Evolutionary conservation across 2,113 vertebrate genomes (phyloP), one percentile per base, ranked within the genome.

Genomic region (Seriola aureovittata): DNA sequence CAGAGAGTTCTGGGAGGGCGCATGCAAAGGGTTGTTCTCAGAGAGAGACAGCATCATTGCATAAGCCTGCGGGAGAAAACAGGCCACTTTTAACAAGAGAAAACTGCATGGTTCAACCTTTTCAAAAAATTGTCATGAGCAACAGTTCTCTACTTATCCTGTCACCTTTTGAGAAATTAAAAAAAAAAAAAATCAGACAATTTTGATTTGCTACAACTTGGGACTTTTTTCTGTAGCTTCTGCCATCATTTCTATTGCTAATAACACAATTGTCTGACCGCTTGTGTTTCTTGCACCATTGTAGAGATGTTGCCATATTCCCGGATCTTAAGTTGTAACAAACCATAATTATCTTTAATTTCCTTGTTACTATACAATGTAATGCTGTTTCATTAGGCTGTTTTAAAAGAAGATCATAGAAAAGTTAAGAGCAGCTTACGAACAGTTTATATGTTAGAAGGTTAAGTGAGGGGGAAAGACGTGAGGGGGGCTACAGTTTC

Each of bases 1-100:
- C 97, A 99, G 96, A 65, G 98, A 97, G 92, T 95, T 97, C 96
- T 98, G 98, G 93, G 98, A 96, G 90, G 98, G 94, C 87, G 96
- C 48, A 92, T 97, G 98, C 94, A 99, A 97, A 94, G 97, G 95
- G 91, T 97, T 90, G 81, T 98, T 99, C 96, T 99, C 97, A 3
- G 98, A 98, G 65, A 99, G 96, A 88, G 98, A 99, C 94, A 99
- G 96, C 98, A 99, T 99, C 98, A 99, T 99, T 97, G 98, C 97
- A 96, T 99, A 99, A 92, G 98, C 98, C 98, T 99, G 95, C 7
- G 6, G 81, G 65, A 86, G 50, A 82, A 70, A 66, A 89, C n/a
- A 79, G n/a, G 36, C 0, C 9, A 70, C 54, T 84, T 69, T 89
- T 38, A 86, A 48, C 5, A 40, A 71, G 10, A 80, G 63, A 16